Conservation (phyloP, 2,888 invertebrate species). For the Drosophila nigricruria region DNA sequence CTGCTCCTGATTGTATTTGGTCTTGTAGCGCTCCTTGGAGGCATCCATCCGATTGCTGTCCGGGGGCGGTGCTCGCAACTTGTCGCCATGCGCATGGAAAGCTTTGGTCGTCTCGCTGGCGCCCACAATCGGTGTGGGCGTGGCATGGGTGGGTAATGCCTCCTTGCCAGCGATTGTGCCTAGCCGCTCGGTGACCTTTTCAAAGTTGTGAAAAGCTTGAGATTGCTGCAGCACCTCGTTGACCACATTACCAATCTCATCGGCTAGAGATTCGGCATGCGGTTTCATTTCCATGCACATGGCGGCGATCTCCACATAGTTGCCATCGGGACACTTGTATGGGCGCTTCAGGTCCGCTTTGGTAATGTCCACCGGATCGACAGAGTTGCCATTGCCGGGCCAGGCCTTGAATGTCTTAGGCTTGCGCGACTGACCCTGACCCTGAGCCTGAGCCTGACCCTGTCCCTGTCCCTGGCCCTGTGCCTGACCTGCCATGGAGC, state of each 20-base stretch:
- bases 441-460: slow-evolving; percentile 14
- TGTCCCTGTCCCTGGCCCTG: slow-evolving; percentile 6
- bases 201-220: slow-evolving; percentile 62
- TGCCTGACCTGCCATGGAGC: slow-evolving; percentile 34
- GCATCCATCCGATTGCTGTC: not conserved
- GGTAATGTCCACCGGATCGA: slow-evolving; percentile 68
- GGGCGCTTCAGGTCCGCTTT: slow-evolving; percentile 72
- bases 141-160: not conserved
- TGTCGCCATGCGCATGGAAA: slow-evolving; percentile 29
- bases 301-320: slow-evolving; percentile 76
- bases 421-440: slow-evolving; percentile 15
- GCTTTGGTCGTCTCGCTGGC: slow-evolving; percentile 18
- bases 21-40: slow-evolving; percentile 8
- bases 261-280: slow-evolving; percentile 57
- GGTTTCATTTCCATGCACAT: slow-evolving; percentile 73
- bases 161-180: slow-evolving; percentile 49
- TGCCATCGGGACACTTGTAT: slow-evolving; percentile 74
- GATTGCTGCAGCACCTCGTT: slow-evolving; percentile 68
- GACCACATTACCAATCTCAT: slow-evolving; percentile 69
- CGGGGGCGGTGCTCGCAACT: not conserved
- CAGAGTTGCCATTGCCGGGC: slow-evolving; percentile 74
- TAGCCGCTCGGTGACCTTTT: slow-evolving; percentile 67
- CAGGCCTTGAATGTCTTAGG: slow-evolving; percentile 75
- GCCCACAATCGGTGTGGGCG: not conserved
- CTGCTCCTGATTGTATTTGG: slow-evolving; percentile 5